Conservation (phyloP, 2,888 invertebrate genomes). For the Autographa gamma region DNA sequence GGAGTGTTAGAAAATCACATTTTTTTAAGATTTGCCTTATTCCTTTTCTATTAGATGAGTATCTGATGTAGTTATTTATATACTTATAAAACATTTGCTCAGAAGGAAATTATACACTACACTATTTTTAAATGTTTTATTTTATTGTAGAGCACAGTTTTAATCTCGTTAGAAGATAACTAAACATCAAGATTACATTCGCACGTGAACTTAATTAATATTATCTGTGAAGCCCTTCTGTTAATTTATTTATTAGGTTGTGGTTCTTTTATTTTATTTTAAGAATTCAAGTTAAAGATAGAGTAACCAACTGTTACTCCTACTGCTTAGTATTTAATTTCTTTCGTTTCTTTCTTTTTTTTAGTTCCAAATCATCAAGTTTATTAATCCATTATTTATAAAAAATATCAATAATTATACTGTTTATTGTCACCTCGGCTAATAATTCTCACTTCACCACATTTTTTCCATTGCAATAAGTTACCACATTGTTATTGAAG, state of each 20-base stretch:
- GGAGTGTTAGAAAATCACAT: too few species aligned
- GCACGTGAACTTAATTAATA: conserved; percentile 1
- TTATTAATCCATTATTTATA: too few species aligned
- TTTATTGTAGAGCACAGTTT: conserved; percentile 1
- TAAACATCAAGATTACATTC: background rate
- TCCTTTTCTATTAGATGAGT: too few species aligned
- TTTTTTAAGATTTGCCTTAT: too few species aligned
- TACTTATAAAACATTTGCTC: too few species aligned
- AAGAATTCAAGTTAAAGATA: background rate
- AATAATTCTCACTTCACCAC: background rate
- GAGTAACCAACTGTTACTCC: background rate
- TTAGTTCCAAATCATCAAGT: too few species aligned
- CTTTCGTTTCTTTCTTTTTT: too few species aligned
- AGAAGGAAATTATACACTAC: too few species aligned
- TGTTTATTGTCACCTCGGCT: background rate
- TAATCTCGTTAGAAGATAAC: background rate
- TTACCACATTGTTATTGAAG: conserved; percentile 20
- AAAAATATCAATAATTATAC: background rate
- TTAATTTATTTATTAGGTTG: background rate
- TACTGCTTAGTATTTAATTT: too few species aligned
- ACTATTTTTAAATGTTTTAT: too few species aligned
- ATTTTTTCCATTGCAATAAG: conserved; percentile 15
- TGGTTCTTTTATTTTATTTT: background rate
- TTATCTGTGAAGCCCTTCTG: background rate
- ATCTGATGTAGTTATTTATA: too few species aligned